Conservation (phyloP, 2,888 invertebrate species). For the Pinctada fucata region DNA sequence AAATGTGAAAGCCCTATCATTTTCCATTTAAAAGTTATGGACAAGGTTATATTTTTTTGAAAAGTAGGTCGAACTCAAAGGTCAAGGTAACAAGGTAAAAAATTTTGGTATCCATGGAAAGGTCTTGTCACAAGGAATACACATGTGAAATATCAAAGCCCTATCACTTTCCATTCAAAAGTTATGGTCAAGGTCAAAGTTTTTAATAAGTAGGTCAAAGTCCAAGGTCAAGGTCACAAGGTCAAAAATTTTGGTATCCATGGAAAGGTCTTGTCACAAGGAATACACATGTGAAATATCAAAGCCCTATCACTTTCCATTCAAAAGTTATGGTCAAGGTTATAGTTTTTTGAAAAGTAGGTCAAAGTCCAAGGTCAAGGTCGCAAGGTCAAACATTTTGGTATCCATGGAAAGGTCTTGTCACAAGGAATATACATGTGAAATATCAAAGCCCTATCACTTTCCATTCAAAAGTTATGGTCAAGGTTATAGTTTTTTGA, state of each 20-base stretch:
- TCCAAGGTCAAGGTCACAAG: background rate
- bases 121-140: background rate
- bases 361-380: background rate
- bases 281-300: background rate
- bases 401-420: background rate
- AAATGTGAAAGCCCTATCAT: background rate
- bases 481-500: background rate
- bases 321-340: constrained; percentile 2
- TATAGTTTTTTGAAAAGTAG: background rate
- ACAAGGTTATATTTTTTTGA: background rate
- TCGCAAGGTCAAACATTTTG: background rate
- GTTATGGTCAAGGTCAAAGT: background rate
- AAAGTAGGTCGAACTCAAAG: background rate
- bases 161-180: background rate
- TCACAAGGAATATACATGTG: background rate
- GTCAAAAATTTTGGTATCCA: background rate
- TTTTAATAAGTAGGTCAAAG: background rate
- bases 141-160: background rate
- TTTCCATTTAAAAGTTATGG: background rate
- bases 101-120: background rate
- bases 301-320: background rate
- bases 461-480: background rate
- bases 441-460: background rate
- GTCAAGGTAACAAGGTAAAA: background rate
- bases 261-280: background rate